A percentile compares a stretch with the other conserved stretches of the same genome.
Conservation (phyloP, 1,140 invertebrate species). For the Rhopalosiphum maidis region DNA sequence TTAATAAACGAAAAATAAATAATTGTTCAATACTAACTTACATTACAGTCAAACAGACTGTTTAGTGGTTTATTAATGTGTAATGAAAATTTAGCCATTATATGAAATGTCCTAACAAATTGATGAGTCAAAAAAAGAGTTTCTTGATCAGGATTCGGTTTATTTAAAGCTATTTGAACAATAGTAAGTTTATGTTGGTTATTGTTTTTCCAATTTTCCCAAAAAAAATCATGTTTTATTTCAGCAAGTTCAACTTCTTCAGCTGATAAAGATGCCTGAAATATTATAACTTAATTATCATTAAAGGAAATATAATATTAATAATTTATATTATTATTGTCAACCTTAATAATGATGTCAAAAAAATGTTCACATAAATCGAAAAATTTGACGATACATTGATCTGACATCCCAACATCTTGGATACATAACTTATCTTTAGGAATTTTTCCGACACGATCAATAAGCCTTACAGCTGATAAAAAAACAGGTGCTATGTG, state of each 20-base stretch:
- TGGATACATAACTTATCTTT: conserved; percentile 82
- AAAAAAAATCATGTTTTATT: conserved; percentile 59
- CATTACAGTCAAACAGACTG: conserved; percentile 78
- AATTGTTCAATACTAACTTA: conserved; percentile 62
- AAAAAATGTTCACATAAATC: conserved; percentile 75
- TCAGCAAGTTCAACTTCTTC: conserved; percentile 55
- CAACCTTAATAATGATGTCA: conserved; percentile 76
- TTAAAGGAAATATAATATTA: background rate
- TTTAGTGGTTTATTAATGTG: conserved; percentile 76
- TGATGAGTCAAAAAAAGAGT: conserved; percentile 70
- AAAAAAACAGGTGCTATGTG: conserved; percentile 78
- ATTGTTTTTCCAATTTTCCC: conserved; percentile 63
- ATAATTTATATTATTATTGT: conserved; percentile 47
- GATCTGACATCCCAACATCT: conserved; percentile 76
- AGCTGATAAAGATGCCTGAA: conserved; percentile 48
- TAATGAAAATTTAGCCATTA: conserved; percentile 79
- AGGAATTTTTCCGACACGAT: conserved; percentile 86
- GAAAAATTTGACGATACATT: conserved; percentile 73
- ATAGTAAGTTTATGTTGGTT: conserved; percentile 65
- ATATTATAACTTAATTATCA: background rate
- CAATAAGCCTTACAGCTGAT: conserved; percentile 77
- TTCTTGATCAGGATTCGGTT: conserved; percentile 76
- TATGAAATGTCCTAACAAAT: conserved; percentile 73
- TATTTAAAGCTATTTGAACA: conserved; percentile 78
- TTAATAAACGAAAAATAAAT: background rate